A percentile compares a stretch with the other conserved stretches of the same genome.
phyloP scores from a whole-genome alignment of 2,888 invertebrate genomes.

The Odontothrips loti region DNA sequence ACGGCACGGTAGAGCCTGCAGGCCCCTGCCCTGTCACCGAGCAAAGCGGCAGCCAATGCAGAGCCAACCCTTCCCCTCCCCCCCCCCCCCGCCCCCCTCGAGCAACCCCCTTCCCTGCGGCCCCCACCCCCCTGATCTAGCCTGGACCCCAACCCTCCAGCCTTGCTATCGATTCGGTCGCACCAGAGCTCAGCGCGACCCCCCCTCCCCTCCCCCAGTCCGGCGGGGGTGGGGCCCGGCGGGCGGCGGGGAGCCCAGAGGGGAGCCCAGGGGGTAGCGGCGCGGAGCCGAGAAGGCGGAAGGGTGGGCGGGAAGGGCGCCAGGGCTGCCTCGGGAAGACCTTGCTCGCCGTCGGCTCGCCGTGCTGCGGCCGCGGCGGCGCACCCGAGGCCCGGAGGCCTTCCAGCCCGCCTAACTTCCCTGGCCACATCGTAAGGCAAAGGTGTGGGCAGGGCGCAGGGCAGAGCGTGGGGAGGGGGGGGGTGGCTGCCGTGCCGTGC shows the following conservation, averaged over 20 bases:
- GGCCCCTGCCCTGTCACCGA: neutral
- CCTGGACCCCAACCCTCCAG: constrained; percentile 11
- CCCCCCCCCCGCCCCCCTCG: neutral
- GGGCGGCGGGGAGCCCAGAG: neutral
- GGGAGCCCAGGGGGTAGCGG: neutral
- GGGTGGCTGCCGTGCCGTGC: too few species aligned
- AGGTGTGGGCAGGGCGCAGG: too few species aligned
- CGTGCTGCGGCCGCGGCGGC: too few species aligned
- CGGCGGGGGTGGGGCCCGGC: neutral
- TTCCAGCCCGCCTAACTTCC: too few species aligned
- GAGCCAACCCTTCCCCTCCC: neutral
- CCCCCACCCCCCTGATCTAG: neutral
- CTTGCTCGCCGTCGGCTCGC: too few species aligned
- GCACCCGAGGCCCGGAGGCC: too few species aligned
- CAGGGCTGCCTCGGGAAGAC: too few species aligned
- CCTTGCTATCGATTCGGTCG: constrained; percentile 6
- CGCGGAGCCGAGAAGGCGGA: neutral
- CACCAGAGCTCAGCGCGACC: neutral
- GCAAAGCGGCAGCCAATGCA: constrained; percentile 6
- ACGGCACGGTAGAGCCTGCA: neutral
- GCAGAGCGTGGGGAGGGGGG: too few species aligned
- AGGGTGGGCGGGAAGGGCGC: neutral
- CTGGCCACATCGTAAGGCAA: too few species aligned
- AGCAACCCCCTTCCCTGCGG: neutral
- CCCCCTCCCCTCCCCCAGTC: neutral